These are phyloP conservation scores for Dinomys branickii DNA, from an alignment of 2,113 vertebrate species.

Conservation along the genomic window DNA sequence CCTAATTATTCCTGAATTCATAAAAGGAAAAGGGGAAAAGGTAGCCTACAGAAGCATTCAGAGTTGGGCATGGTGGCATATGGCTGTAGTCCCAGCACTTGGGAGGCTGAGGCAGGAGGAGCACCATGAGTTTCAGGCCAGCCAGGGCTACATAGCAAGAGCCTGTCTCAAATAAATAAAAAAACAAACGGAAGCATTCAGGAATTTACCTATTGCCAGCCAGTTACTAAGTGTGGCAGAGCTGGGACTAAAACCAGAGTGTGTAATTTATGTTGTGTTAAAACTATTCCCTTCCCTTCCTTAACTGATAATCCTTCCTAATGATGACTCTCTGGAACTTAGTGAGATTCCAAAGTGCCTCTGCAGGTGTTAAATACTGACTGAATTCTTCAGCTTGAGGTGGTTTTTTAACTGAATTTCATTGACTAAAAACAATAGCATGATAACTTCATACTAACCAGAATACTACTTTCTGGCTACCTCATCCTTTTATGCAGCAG, in stretches of 20 bases:
- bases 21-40: not conserved
- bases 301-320: not conserved
- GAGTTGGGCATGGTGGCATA: not conserved
- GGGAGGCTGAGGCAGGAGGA: not conserved
- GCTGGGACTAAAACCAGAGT: not conserved
- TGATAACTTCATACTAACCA: not conserved
- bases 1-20: slow-evolving; percentile 42
- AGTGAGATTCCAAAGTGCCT: not conserved
- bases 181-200: not conserved
- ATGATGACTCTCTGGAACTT: not conserved
- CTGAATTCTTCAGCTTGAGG: not conserved
- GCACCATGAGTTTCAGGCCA: not conserved
- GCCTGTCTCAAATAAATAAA: not conserved
- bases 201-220: not conserved
- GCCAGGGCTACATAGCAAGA: not conserved
- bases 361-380: not conserved
- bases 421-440: not conserved
- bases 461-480: not conserved
- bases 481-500: not conserved
- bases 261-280: not conserved
- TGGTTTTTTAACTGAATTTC: not conserved
- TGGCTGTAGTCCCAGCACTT: not conserved
- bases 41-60: not conserved
- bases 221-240: slow-evolving; percentile 5
- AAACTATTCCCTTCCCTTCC: not conserved